Evolutionary conservation across 2,888 invertebrate genomes (phyloP).

Genomic region (Nymphalis c-album): DNA sequence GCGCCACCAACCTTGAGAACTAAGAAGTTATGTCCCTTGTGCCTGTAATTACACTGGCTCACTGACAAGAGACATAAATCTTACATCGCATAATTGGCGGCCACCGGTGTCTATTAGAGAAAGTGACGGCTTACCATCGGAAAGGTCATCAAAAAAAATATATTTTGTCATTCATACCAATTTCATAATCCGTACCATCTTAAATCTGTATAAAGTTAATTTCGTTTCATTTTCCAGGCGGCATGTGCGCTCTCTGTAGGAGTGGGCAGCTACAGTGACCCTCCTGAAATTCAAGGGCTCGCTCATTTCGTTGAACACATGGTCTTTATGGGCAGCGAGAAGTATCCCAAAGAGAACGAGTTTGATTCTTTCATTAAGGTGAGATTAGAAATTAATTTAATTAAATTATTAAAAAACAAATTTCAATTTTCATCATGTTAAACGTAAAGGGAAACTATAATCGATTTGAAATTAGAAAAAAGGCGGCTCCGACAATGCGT

Average conservation of each 20-base stretch:
- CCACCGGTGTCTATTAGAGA: too few species aligned
- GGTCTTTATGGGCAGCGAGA: slow-evolving; percentile 97
- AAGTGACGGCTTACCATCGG: too few species aligned
- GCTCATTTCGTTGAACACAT: slow-evolving; percentile 95
- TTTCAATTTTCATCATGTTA: too few species aligned
- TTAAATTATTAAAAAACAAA: too few species aligned
- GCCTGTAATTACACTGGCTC: too few species aligned
- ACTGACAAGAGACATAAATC: too few species aligned
- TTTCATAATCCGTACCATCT: too few species aligned
- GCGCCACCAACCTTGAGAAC: too few species aligned
- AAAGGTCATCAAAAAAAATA: too few species aligned
- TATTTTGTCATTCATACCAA: too few species aligned
- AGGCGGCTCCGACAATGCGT: slow-evolving; percentile 93
- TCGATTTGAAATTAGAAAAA: slow-evolving; percentile 78
- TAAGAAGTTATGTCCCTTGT: too few species aligned
- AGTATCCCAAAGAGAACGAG: slow-evolving; percentile 92
- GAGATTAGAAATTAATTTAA: background rate
- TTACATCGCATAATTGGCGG: too few species aligned
- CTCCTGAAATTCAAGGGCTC: slow-evolving; percentile 87
- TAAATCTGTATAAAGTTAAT: background rate
- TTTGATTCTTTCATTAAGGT: slow-evolving; percentile 90
- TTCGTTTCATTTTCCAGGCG: slow-evolving; percentile 69
- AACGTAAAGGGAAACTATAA: background rate
- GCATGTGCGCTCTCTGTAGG: slow-evolving; percentile 89
- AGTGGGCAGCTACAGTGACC: slow-evolving; percentile 91